phyloP scores from a whole-genome alignment of 2,888 invertebrate species.

The Pollenia angustigena region DNA sequence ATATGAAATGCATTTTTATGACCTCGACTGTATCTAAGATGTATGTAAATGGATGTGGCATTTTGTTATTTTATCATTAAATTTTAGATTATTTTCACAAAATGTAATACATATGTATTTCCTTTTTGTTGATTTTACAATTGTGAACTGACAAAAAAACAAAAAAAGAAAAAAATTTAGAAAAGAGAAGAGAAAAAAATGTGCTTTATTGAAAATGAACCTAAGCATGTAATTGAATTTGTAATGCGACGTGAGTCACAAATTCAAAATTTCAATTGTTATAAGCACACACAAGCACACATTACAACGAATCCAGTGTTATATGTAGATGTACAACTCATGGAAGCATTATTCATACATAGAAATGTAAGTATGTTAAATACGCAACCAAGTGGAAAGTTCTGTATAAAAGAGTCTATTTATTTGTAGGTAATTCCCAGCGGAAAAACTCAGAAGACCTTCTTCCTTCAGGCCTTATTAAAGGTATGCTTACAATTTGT shows the following conservation, averaged over 20 bases:
- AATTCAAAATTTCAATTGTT: slow-evolving; percentile 75
- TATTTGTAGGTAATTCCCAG: slow-evolving; percentile 21
- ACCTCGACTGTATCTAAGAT: not conserved
- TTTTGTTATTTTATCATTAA: slow-evolving; percentile 64
- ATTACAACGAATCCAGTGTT: slow-evolving; percentile 7
- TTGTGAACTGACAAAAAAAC: slow-evolving; percentile 77
- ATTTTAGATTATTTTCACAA: slow-evolving; percentile 56
- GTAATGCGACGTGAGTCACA: slow-evolving; percentile 81
- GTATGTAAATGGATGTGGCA: slow-evolving; percentile 45
- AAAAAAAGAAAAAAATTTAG: slow-evolving; percentile 20
- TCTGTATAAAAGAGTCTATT: slow-evolving; percentile 54
- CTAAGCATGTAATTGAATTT: slow-evolving; percentile 83
- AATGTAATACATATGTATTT: slow-evolving; percentile 36
- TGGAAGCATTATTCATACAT: slow-evolving; percentile 28
- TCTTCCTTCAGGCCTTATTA: too few relatives aligned
- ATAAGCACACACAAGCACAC: not conserved
- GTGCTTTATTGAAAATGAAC: slow-evolving; percentile 79
- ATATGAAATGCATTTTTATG: not conserved
- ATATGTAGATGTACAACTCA: not conserved
- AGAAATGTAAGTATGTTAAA: slow-evolving; percentile 24
- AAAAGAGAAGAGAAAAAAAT: slow-evolving; percentile 44
- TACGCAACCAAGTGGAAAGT: slow-evolving; percentile 58
- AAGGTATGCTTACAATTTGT: too few relatives aligned
- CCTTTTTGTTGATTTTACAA: slow-evolving; percentile 78
- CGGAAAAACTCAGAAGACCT: too few relatives aligned